Evolutionary conservation across 2,797 vertebrate genomes (phyloP), one percentile per base, ranked within the genome.

Genomic region (Brachyrhaphis roseni): DNA sequence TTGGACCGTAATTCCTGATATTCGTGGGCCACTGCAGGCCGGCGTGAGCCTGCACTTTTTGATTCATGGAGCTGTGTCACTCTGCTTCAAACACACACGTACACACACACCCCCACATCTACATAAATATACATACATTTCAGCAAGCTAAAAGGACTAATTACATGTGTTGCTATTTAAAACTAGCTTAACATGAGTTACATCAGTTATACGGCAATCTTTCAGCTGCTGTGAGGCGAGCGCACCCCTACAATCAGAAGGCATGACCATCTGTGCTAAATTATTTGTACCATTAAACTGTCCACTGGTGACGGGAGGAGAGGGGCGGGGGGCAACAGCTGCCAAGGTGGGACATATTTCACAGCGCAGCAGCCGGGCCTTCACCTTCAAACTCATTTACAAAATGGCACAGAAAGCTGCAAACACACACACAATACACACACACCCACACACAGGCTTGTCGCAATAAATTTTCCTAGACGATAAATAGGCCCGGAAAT

Each of bases 1-100:
- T 80, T 82, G 43, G 72, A 77, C 64, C 16, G 12, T 85, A 77
- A 86, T 82, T 85, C 77, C 76, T 74, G 74, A 84, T 83, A 81
- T 91, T 88, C 83, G 90, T 74, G 15, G 81, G 51, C 83, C 31
- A 78, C 74, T 81, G 82, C 41, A 2, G 13, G 13, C 78, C 1
- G 3, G 66, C n/a, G 8, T 45, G 76, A 12, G 1, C 83, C 78
- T 78, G 85, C 73, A 80, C 86, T 87, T 86, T 81, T 87, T 36
- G 7, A 82, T 23, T 43, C n/a, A 82, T 43, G 49, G 82, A 57
- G 86, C 84, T 82, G 77, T 49, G 74, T 75, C 68, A 76, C 78
- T 59, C 20, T 55, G 12, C 43, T 36, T 18, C 7, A 55, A 31
- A 8, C 72, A 36, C 68, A 71, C 59, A 8, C 72, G 28, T 59